phyloP scores from a whole-genome alignment of 2,113 vertebrate species.

The Charina bottae region DNA sequence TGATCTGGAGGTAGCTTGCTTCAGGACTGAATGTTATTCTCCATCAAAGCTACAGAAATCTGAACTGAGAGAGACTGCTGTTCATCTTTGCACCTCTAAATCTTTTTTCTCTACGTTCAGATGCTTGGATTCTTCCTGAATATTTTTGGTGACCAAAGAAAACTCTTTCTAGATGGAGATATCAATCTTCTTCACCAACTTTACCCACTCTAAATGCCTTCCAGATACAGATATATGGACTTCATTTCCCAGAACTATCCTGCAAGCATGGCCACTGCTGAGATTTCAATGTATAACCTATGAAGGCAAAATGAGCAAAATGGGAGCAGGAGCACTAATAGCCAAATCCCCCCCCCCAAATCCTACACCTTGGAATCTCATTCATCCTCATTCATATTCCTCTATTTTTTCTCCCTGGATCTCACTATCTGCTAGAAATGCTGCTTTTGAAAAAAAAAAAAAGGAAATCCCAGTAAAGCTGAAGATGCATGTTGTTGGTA shows the following conservation, averaged over 20 bases:
- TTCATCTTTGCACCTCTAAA: background rate
- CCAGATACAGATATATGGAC: background rate
- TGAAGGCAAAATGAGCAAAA: background rate
- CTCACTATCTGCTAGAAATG: background rate
- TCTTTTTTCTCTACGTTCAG: background rate
- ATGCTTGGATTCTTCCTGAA: background rate
- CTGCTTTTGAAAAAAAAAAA: conserved; percentile 21
- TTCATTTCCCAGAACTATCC: background rate
- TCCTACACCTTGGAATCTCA: background rate
- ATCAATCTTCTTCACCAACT: background rate
- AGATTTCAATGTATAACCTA: background rate
- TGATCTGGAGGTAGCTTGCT: background rate
- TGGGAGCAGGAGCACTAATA: background rate
- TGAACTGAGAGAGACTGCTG: background rate
- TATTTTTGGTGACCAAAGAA: background rate
- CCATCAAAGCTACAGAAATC: background rate
- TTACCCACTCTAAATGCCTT: background rate
- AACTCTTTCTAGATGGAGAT: background rate
- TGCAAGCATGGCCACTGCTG: background rate
- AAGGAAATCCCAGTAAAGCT: background rate
- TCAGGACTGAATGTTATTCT: background rate
- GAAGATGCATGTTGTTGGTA: background rate
- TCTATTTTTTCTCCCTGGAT: conserved; percentile 11
- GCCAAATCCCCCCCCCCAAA: background rate
- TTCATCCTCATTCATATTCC: background rate